Conservation (phyloP, 2,888 invertebrate genomes). For the Abrostola triplasia region DNA sequence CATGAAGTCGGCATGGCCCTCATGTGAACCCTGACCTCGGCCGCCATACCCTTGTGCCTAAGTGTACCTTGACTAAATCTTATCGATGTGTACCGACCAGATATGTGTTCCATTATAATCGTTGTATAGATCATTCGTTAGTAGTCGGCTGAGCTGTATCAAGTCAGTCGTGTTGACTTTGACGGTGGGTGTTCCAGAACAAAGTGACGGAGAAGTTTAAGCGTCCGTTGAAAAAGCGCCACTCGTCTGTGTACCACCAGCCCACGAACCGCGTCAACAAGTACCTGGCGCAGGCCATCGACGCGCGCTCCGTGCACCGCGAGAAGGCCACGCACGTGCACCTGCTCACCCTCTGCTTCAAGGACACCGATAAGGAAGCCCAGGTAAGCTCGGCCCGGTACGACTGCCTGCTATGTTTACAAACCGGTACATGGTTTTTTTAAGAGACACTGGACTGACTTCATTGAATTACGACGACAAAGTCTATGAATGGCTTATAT, state of each 20-base stretch:
- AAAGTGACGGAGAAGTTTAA: slow-evolving; percentile 96
- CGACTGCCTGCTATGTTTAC: too few relatives aligned
- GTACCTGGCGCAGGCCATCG: slow-evolving; percentile 96
- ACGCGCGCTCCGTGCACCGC: slow-evolving; percentile 95
- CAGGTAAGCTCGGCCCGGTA: slow-evolving; percentile 79
- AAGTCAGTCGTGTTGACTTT: slow-evolving; percentile 60
- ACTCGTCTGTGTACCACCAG: slow-evolving; percentile 95
- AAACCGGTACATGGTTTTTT: too few relatives aligned
- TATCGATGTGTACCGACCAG: slow-evolving; percentile 53
- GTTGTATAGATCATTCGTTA: slow-evolving; percentile 61
- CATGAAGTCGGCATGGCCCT: slow-evolving; percentile 84
- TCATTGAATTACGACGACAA: too few relatives aligned
- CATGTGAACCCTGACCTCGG: slow-evolving; percentile 70
- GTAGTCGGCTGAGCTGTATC: slow-evolving; percentile 23
- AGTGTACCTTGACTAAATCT: slow-evolving; percentile 56
- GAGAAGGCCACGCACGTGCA: slow-evolving; percentile 97
- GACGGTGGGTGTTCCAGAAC: slow-evolving; percentile 86
- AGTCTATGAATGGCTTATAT: too few relatives aligned
- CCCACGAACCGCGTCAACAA: slow-evolving; percentile 97
- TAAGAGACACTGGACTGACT: too few relatives aligned
- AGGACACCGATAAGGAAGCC: slow-evolving; percentile 94
- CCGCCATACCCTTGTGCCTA: slow-evolving; percentile 45
- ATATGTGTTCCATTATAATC: slow-evolving; percentile 49
- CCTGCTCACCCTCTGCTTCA: slow-evolving; percentile 94
- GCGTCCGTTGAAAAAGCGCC: slow-evolving; percentile 95